Conservation (phyloP, 2,113 vertebrate genomes). For the Gallinago undulata region DNA sequence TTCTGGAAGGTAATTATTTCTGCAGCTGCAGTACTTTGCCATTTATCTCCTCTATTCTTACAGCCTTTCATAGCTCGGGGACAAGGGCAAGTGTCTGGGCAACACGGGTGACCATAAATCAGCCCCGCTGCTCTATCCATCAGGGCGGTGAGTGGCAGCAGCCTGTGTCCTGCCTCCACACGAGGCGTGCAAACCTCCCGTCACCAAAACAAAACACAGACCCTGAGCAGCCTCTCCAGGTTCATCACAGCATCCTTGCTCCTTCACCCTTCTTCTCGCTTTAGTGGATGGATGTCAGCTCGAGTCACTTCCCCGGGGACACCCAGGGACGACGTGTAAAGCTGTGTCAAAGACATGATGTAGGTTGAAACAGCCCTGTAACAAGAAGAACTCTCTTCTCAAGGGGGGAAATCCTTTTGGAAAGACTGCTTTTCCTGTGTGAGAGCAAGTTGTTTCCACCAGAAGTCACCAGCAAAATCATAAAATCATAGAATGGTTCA, state of each 20-base stretch:
- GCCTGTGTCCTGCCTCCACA: neutral
- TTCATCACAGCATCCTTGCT: neutral
- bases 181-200: rapidly evolving
- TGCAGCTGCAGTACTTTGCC: neutral
- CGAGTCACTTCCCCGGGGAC: neutral
- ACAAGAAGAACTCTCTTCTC: neutral
- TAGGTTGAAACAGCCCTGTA: neutral
- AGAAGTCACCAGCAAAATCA: neutral
- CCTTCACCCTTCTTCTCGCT: neutral
- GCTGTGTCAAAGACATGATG: neutral
- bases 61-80: neutral
- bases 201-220: neutral
- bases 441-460: neutral
- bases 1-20: neutral
- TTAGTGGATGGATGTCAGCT: neutral
- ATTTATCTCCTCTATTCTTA: neutral
- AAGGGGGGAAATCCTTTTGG: neutral
- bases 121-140: neutral
- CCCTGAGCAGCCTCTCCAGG: neutral
- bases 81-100: neutral
- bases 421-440: neutral
- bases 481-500: neutral
- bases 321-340: neutral
- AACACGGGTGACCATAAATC: neutral
- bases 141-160: neutral